Evolutionary conservation across 2,888 invertebrate genomes (phyloP).

Genomic region (Cephus runcator): DNA sequence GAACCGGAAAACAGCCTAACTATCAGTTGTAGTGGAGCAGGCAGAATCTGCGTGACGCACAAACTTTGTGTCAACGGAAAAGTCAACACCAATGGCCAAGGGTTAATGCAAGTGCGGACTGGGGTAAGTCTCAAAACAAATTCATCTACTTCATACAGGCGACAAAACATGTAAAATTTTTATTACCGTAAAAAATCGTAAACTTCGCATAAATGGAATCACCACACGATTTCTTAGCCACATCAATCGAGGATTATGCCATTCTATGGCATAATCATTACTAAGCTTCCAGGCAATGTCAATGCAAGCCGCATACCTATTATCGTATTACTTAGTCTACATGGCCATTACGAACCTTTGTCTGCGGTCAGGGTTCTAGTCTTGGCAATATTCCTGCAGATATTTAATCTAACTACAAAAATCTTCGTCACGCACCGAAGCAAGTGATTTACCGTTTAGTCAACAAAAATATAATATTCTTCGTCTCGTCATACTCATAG

Average conservation of each 20-base stretch:
- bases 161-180: neutral
- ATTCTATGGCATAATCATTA: neutral
- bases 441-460: neutral
- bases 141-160: neutral
- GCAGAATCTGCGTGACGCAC: conserved; percentile 72
- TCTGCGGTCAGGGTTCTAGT: neutral
- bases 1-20: conserved; percentile 62
- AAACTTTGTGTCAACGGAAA: conserved; percentile 72
- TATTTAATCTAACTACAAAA: neutral
- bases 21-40: conserved; percentile 70
- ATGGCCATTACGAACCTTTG: neutral
- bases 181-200: neutral
- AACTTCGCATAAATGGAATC: neutral
- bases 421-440: neutral
- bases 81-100: conserved; percentile 68
- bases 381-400: neutral
- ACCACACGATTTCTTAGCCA: neutral
- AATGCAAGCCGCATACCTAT: neutral
- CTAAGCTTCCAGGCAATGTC: neutral
- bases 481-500: neutral
- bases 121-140: conserved; percentile 66
- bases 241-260: neutral
- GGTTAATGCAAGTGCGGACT: conserved; percentile 67
- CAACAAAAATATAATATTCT: neutral
- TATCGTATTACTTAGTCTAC: neutral